A percentile compares a stretch with the other conserved stretches of the same genome.
These are phyloP conservation scores for Lucinisca nassula DNA, from an alignment of 2,888 invertebrate species.

Conservation along the genomic window DNA sequence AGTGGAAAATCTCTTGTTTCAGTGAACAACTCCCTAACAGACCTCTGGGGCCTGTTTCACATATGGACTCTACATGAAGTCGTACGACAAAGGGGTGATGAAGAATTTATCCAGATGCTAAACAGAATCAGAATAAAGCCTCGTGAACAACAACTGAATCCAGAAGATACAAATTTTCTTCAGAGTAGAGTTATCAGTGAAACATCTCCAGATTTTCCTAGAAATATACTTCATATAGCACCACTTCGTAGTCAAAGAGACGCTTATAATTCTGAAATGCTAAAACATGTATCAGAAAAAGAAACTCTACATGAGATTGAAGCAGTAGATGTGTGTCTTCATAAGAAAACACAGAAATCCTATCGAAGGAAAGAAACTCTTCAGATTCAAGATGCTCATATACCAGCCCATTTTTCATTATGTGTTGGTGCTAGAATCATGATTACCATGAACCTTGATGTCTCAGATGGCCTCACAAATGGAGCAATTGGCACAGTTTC, in stretches of 20 bases:
- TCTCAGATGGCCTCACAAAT: constrained; percentile 59
- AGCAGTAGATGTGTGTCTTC: constrained; percentile 24
- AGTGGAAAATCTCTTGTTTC: constrained; percentile 59
- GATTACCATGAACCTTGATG: constrained; percentile 51
- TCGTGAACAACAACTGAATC: background rate
- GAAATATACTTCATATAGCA: constrained; percentile 13
- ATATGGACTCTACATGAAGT: constrained; percentile 28
- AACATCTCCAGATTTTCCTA: constrained; percentile 11
- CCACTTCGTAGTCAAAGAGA: constrained; percentile 2
- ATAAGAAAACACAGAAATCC: constrained; percentile 26
- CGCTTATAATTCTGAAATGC: constrained; percentile 28
- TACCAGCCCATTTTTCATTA: constrained; percentile 11
- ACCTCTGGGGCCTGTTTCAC: constrained; percentile 27
- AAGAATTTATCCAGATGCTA: constrained; percentile 9
- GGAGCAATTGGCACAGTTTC: constrained; percentile 50
- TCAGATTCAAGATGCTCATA: background rate
- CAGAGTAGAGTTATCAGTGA: background rate
- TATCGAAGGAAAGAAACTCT: constrained; percentile 23
- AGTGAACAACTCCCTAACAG: constrained; percentile 18
- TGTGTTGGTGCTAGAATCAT: constrained; percentile 46
- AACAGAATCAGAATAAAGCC: constrained; percentile 8
- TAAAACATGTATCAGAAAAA: background rate
- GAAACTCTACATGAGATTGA: background rate
- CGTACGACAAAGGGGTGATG: constrained; percentile 40
- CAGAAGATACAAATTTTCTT: constrained; percentile 8